These are phyloP conservation scores for Ibidorhyncha struthersii DNA, from an alignment of 2,113 vertebrate genomes.

Conservation along the genomic window DNA sequence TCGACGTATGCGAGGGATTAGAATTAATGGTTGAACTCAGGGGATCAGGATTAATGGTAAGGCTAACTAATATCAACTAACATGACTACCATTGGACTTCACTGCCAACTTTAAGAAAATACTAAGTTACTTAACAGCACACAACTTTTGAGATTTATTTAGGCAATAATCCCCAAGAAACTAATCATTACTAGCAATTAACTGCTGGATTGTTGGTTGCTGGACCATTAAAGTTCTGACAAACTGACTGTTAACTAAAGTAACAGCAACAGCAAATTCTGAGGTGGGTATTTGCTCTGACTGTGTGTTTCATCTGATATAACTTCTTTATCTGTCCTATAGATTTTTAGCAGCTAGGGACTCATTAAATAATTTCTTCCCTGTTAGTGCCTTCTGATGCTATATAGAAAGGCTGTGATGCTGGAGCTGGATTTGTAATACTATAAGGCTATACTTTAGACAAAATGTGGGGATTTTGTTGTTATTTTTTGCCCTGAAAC, in stretches of 20 bases:
- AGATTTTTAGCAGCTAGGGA: not conserved
- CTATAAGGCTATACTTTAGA: not conserved
- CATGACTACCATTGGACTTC: not conserved
- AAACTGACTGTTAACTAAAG: constrained; percentile 35
- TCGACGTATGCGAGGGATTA: not conserved
- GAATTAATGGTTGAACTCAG: not conserved
- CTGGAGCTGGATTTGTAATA: not conserved
- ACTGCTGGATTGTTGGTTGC: constrained; percentile 35
- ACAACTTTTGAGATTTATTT: constrained; percentile 48
- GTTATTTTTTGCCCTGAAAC: not conserved
- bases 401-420: not conserved
- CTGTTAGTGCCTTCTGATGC: not conserved
- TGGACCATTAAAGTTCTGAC: constrained; percentile 2
- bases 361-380: not conserved
- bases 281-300: not conserved
- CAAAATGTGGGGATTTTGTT: not conserved
- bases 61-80: not conserved
- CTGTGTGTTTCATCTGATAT: not conserved
- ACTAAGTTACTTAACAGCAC: not conserved
- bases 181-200: constrained; percentile 42
- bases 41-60: not conserved
- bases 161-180: constrained; percentile 31
- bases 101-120: not conserved
- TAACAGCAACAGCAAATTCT: not conserved
- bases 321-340: not conserved